Conservation (phyloP, 2,113 vertebrate genomes). For the Callionymus lyra region DNA sequence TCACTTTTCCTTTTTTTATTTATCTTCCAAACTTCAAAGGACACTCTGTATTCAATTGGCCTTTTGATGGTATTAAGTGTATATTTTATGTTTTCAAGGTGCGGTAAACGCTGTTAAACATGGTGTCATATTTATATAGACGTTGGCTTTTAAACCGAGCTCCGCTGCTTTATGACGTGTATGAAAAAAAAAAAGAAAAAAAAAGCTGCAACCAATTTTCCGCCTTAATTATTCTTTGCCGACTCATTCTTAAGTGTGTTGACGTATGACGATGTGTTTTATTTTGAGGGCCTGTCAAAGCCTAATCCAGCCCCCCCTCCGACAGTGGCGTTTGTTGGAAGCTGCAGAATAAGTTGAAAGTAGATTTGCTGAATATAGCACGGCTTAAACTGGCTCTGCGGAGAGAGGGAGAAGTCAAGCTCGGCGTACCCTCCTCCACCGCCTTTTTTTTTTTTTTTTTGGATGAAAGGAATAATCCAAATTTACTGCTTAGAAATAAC, state of each 20-base stretch:
- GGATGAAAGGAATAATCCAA: slow-evolving; percentile 30
- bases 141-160: no score
- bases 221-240: slow-evolving; percentile 12
- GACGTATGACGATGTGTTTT: slow-evolving; percentile 25
- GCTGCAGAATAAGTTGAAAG: slow-evolving; percentile 45
- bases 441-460: slow-evolving; percentile 21
- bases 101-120: no score
- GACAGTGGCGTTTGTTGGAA: slow-evolving; percentile 38
- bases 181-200: no score
- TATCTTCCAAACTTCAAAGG: slow-evolving; percentile 29
- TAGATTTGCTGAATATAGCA: slow-evolving; percentile 52
- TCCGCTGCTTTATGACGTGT: no score
- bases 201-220: no score
- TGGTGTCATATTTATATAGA: no score
- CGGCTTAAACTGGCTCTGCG: slow-evolving; percentile 31
- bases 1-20: slow-evolving; percentile 12
- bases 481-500: slow-evolving; percentile 38
- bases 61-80: slow-evolving; percentile 27
- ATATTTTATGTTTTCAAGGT: no score
- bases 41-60: slow-evolving; percentile 17
- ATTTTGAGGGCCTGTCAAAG: slow-evolving; percentile 26
- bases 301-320: slow-evolving; percentile 32
- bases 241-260: slow-evolving; percentile 6
- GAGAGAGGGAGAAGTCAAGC: slow-evolving; percentile 32
- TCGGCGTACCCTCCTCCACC: slow-evolving; percentile 28